Evolutionary conservation across 2,888 invertebrate genomes (phyloP).

Genomic region (Zygogramma bicolorata): DNA sequence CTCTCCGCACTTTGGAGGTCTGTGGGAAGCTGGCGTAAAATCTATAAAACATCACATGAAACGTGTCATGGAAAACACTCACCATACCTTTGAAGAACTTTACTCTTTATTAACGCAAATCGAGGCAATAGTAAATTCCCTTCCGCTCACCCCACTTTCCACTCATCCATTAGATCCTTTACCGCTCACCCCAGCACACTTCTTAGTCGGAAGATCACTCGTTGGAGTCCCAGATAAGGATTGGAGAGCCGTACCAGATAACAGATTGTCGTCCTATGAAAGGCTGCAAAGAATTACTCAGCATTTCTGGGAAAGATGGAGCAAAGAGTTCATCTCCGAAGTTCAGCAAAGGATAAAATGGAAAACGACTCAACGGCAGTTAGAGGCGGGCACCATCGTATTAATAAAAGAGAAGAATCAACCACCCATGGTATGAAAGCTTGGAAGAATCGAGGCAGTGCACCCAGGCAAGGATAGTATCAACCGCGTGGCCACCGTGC

Average conservation of each 20-base stretch:
- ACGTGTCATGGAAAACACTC: conserved; percentile 43
- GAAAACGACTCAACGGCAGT: conserved; percentile 16
- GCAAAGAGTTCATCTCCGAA: conserved; percentile 48
- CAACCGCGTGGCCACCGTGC: conserved; percentile 50
- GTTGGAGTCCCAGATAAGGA: conserved; percentile 43
- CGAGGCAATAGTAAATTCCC: too few species aligned
- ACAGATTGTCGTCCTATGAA: too few species aligned
- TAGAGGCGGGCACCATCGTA: conserved; percentile 50
- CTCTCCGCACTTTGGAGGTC: conserved; percentile 55
- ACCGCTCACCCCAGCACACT: conserved; percentile 54
- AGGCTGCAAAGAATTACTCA: too few species aligned
- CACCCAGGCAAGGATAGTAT: conserved; percentile 53
- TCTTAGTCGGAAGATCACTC: conserved; percentile 49
- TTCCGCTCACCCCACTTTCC: conserved; percentile 52
- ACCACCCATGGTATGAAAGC: conserved; percentile 51
- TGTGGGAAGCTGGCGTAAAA: conserved; percentile 58
- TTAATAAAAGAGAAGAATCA: conserved; percentile 52
- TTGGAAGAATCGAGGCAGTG: conserved; percentile 41
- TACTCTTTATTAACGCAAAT: conserved; percentile 48
- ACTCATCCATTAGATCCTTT: conserved; percentile 49
- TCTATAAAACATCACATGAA: conserved; percentile 54
- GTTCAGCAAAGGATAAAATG: conserved; percentile 47
- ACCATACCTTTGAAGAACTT: conserved; percentile 55
- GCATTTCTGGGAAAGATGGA: conserved; percentile 50
- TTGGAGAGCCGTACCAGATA: conserved; percentile 37